Percentiles rank a stretch among this genome's conserved stretches.
Evolutionary conservation across 2,113 vertebrate genomes (phyloP).

Genomic region (Rhagologus leucostigma): DNA sequence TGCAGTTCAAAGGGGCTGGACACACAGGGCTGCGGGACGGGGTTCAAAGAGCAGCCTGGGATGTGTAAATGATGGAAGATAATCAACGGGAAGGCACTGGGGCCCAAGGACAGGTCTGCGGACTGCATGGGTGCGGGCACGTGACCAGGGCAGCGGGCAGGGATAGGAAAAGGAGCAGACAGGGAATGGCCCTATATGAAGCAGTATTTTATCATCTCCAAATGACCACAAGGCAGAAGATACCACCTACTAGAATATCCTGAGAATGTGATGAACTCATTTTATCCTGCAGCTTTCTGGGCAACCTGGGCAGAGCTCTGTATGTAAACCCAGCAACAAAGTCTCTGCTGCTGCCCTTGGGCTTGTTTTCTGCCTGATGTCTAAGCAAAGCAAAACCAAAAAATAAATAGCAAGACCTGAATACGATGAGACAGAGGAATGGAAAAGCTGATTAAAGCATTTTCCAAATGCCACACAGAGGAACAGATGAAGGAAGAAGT

Average conservation of each 20-base stretch:
- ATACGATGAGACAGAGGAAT: background rate
- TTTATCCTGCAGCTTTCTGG: background rate
- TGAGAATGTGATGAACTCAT: background rate
- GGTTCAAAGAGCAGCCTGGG: background rate
- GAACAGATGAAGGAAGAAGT: background rate
- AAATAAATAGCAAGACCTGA: background rate
- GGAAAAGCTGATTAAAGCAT: background rate
- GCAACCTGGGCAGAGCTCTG: background rate
- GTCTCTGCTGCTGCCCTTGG: background rate
- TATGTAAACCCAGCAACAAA: background rate
- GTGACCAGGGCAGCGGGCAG: accelerated
- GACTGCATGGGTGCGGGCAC: accelerated
- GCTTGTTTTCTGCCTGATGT: background rate
- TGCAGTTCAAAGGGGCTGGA: background rate
- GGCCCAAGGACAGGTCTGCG: background rate
- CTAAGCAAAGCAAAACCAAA: background rate
- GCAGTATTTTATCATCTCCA: background rate
- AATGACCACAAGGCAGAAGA: background rate
- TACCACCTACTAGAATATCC: background rate
- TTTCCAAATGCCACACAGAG: background rate
- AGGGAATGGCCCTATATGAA: background rate
- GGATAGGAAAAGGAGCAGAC: background rate
- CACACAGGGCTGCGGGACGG: accelerated
- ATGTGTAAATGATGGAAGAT: background rate
- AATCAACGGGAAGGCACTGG: background rate